Conservation (phyloP, 2,797 vertebrate genomes). For the Sphenopsis melanotis region DNA sequence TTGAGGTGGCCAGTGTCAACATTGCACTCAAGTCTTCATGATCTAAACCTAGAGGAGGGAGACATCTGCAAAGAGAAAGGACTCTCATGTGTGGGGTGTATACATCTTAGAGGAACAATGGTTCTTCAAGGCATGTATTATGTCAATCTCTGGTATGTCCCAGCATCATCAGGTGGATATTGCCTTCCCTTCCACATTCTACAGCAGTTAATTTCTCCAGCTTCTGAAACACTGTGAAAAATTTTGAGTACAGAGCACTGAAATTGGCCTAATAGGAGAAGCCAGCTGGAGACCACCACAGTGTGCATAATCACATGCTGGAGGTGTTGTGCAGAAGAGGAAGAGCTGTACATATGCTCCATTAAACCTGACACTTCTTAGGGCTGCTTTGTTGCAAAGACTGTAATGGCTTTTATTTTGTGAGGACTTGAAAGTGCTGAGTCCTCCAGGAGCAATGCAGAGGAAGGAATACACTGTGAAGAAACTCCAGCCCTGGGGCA, state of each 20-base stretch:
- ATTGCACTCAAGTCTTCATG: neutral
- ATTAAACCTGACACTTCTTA: neutral
- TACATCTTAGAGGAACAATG: neutral
- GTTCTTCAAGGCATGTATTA: neutral
- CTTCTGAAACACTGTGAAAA: neutral
- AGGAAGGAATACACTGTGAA: neutral
- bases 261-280: neutral
- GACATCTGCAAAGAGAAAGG: neutral
- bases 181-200: neutral
- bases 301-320: neutral
- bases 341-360: neutral
- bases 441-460: neutral
- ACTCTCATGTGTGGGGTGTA: neutral
- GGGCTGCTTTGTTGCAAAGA: neutral
- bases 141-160: neutral
- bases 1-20: neutral
- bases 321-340: neutral
- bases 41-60: neutral
- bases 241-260: neutral
- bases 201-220: neutral
- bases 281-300: neutral
- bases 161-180: neutral
- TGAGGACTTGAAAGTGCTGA: neutral
- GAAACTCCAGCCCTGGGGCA: neutral
- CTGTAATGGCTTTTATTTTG: neutral